phyloP scores from a whole-genome alignment of 1,140 invertebrate genomes.

The Drosophila neocordata region DNA sequence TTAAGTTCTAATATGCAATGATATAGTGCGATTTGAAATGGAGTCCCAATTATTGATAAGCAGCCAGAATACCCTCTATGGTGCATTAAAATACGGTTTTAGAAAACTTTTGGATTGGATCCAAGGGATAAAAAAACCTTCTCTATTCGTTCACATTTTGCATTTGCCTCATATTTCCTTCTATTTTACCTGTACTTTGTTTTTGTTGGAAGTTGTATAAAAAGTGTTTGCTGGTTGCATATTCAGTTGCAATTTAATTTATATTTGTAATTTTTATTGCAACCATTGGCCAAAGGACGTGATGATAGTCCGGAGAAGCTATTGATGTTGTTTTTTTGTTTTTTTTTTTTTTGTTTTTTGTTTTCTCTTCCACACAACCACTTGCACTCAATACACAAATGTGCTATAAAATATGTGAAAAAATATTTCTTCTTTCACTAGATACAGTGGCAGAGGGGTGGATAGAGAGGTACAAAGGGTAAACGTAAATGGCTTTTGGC shows the following conservation, averaged over 20 bases:
- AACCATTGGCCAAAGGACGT: constrained; percentile 34
- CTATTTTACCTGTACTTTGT: not conserved
- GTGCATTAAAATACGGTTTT: not conserved
- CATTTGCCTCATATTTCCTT: not conserved
- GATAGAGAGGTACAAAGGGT: not conserved
- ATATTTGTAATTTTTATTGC: constrained; percentile 11
- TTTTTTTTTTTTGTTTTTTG: not conserved
- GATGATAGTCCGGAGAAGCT: constrained; percentile 54
- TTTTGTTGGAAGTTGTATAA: not conserved
- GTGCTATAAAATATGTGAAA: constrained; percentile 77
- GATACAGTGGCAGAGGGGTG: not conserved
- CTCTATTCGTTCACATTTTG: too few species aligned
- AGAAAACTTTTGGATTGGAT: not conserved
- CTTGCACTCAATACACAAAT: constrained; percentile 77
- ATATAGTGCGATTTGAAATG: too few species aligned
- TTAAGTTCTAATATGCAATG: too few species aligned
- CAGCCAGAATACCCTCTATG: too few species aligned
- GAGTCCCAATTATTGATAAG: too few species aligned
- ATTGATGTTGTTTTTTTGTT: constrained; percentile 70
- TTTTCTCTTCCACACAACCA: constrained; percentile 18
- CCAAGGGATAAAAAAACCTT: too few species aligned
- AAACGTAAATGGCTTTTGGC: constrained; percentile 72
- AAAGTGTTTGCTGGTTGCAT: not conserved
- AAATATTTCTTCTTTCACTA: constrained; percentile 57
- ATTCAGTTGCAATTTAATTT: constrained; percentile 13